Base-by-base conservation (phyloP, 2,888 invertebrate species). In the Hemistola chrysoprasaria region DNA sequence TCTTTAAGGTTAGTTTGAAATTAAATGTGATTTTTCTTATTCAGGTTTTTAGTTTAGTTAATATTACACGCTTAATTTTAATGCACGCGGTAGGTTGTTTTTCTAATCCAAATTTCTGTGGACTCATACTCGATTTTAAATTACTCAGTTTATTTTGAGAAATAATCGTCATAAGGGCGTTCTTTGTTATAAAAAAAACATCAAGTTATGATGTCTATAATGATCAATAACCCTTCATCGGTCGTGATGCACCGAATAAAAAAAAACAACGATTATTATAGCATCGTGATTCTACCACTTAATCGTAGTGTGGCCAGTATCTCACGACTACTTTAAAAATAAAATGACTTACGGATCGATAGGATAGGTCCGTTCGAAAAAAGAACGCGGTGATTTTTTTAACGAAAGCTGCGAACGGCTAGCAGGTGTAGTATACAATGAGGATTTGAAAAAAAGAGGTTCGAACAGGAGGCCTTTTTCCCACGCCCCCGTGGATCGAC, bases 341-440 rank as follows among this genome's bases (percentile, higher is more conserved):
- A 78, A 78, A 70, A 74, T 56, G 57, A 16, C 3, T 16, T 16
- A 16, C 16, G 3, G 16, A 16, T 16, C 3, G 16, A 16, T 16
- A 16, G 16, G 62, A 73, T 52, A 67, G 78, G 71, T 68, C 65
- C 71, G 62, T 60, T 67, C 62, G 52, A 79, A 81, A 82, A 84
- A 82, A 74, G 77, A 79, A 70, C 73, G 72, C 75, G 69, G 68
- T 71, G 80, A 79, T 79, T 86, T 86, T 80, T 78, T 70, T 75
- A 82, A 78, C 76, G 78, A 84, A 87, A 84, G 87, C 86, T 85
- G 86, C 85, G 80, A 78, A 81, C 78, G 79, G 76, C 75, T 75
- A 83, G 84, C 87, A 88, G 87, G 87, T 87, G 87, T 85, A 87
- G 75, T 82, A 73, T 72, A 81, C 84, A 82, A 85, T 79, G 75